Percentiles rank a stretch among this genome's conserved stretches.
Evolutionary conservation across 2,797 vertebrate genomes (phyloP).

Genomic region (Esox lucius): DNA sequence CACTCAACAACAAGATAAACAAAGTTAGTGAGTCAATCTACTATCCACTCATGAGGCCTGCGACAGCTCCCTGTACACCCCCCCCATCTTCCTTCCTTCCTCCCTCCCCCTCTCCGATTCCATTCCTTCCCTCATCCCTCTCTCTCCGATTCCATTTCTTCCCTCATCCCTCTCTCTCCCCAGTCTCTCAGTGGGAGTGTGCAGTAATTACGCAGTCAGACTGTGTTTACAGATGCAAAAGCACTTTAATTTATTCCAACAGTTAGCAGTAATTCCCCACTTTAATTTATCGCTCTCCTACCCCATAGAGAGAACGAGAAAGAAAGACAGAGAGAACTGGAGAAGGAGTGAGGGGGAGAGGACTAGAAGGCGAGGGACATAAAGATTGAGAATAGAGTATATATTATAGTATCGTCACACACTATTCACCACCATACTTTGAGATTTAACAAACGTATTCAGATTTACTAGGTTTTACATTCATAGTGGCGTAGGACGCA

Average conservation of each 20-base stretch:
- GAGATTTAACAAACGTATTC: conserved; percentile 14
- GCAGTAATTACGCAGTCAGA: conserved; percentile 82
- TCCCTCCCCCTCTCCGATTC: not conserved
- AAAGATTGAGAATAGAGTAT: not conserved
- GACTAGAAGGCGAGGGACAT: not conserved
- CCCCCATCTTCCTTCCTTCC: conserved; percentile 28
- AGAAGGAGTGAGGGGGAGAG: conserved; percentile 19
- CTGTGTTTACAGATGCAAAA: conserved; percentile 83
- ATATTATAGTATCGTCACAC: conserved; percentile 27
- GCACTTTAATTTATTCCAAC: conserved; percentile 82
- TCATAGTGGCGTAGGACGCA: conserved; percentile 18
- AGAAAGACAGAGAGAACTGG: conserved; percentile 23
- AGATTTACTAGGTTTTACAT: not conserved
- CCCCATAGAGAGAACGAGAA: conserved; percentile 63
- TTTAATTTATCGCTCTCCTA: conserved; percentile 82
- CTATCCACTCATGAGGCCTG: not conserved
- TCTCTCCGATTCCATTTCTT: conserved; percentile 35
- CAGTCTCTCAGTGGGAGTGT: conserved; percentile 72
- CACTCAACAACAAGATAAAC: conserved; percentile 12
- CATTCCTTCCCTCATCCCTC: conserved; percentile 17
- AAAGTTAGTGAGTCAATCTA: conserved; percentile 13
- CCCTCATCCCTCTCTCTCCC: conserved; percentile 57
- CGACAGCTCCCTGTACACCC: conserved; percentile 24
- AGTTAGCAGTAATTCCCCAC: conserved; percentile 83
- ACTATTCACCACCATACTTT: conserved; percentile 16